These are phyloP conservation scores for Limnephilus rhombicus DNA, from an alignment of 2,888 invertebrate genomes.

Conservation along the genomic window DNA sequence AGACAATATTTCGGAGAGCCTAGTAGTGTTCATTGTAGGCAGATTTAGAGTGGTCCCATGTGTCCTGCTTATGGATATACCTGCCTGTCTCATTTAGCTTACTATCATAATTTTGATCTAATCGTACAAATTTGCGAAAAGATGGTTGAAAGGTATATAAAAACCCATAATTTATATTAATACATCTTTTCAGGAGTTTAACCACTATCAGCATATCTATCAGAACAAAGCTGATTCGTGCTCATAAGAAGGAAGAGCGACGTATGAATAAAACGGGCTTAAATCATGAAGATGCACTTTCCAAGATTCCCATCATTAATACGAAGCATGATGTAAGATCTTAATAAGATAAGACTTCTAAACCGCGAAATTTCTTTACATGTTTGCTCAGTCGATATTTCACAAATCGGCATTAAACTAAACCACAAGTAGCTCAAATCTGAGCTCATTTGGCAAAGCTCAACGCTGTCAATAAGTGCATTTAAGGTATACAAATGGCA, in stretches of 20 bases:
- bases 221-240: not conserved
- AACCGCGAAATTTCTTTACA: not conserved
- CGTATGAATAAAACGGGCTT: not conserved
- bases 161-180: not conserved
- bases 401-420: not conserved
- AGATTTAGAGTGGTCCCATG: too few relatives aligned
- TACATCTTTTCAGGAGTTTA: not conserved
- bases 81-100: not conserved
- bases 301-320: not conserved
- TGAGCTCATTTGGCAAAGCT: not conserved
- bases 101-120: not conserved
- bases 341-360: not conserved
- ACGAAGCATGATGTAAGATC: not conserved
- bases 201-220: not conserved
- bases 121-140: too few relatives aligned
- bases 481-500: conserved; percentile 10
- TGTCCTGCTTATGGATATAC: not conserved
- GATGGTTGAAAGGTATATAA: not conserved
- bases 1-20: not conserved
- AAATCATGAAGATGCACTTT: not conserved
- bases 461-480: conserved; percentile 10
- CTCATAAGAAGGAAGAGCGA: not conserved
- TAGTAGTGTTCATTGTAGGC: not conserved
- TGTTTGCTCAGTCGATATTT: not conserved
- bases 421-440: not conserved